Percentiles rank a stretch among this genome's conserved stretches.
These are phyloP conservation scores for Philonicus albiceps DNA, from an alignment of 2,888 invertebrate species.

Conservation along the genomic window DNA sequence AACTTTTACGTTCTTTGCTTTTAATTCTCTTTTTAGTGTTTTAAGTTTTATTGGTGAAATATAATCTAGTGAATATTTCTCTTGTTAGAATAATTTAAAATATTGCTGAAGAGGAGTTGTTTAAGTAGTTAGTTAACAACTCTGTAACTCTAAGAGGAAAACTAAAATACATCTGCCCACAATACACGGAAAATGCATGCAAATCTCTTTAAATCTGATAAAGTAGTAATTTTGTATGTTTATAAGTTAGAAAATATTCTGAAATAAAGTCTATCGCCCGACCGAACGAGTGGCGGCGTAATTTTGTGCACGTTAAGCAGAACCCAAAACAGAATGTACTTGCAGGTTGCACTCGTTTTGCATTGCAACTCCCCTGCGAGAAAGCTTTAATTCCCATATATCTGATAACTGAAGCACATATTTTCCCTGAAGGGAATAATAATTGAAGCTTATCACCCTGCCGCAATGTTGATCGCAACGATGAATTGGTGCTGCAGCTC, in stretches of 20 bases:
- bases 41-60: too few species aligned
- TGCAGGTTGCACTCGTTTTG: not conserved
- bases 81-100: too few species aligned
- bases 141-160: not conserved
- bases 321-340: not conserved
- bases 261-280: not conserved
- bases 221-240: not conserved
- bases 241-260: not conserved
- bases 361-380: not conserved
- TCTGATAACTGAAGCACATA: conserved; percentile 14
- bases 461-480: conserved; percentile 33
- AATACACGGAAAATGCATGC: not conserved
- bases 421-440: conserved; percentile 32
- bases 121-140: too few species aligned
- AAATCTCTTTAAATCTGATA: not conserved
- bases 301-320: not conserved
- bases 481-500: conserved; percentile 16
- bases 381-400: conserved; percentile 28
- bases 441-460: conserved; percentile 37
- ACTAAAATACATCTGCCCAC: not conserved
- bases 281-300: not conserved
- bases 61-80: too few species aligned
- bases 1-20: too few species aligned
- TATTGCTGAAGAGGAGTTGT: too few species aligned
- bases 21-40: too few species aligned